Conservation (phyloP, 2,888 invertebrate species). For the Agonopterix arenella region DNA sequence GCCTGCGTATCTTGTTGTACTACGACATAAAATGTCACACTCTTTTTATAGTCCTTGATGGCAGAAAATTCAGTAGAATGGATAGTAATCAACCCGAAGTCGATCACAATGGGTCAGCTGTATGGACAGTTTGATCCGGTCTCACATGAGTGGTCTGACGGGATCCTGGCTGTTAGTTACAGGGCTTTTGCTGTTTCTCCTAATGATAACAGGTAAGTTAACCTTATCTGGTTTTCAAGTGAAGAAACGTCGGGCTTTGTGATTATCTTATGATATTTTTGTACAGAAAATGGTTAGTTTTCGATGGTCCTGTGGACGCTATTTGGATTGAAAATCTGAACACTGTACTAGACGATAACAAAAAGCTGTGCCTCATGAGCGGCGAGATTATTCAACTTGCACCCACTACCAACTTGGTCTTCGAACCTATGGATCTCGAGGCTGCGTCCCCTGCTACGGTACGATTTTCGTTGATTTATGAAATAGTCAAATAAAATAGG, state of each 20-base stretch:
- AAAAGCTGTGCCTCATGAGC: conserved; percentile 97
- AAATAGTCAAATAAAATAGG: no score
- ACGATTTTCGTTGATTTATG: conserved; percentile 5
- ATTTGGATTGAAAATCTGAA: conserved; percentile 99
- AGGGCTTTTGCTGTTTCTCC: conserved; percentile 86
- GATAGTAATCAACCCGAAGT: conserved; percentile 94
- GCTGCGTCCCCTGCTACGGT: conserved; percentile 95
- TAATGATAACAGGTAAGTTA: conserved; percentile 79
- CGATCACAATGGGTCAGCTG: conserved; percentile 96
- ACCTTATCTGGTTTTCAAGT: no score
- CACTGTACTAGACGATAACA: conserved; percentile 96
- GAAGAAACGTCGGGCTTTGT: no score
- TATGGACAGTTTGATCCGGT: conserved; percentile 96
- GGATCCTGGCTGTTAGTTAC: conserved; percentile 90
- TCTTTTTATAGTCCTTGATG: conserved; percentile 78
- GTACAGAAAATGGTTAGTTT: conserved; percentile 92
- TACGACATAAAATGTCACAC: no score
- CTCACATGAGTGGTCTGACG: conserved; percentile 97
- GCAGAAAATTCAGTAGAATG: conserved; percentile 86
- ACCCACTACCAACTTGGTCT: conserved; percentile 91
- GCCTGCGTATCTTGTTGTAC: no score
- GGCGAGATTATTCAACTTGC: conserved; percentile 97
- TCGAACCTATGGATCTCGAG: conserved; percentile 97
- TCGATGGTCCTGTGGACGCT: conserved; percentile 97
- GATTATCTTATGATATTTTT: no score